Conservation (phyloP, 1,140 invertebrate genomes). For the Ephestia elutella region DNA sequence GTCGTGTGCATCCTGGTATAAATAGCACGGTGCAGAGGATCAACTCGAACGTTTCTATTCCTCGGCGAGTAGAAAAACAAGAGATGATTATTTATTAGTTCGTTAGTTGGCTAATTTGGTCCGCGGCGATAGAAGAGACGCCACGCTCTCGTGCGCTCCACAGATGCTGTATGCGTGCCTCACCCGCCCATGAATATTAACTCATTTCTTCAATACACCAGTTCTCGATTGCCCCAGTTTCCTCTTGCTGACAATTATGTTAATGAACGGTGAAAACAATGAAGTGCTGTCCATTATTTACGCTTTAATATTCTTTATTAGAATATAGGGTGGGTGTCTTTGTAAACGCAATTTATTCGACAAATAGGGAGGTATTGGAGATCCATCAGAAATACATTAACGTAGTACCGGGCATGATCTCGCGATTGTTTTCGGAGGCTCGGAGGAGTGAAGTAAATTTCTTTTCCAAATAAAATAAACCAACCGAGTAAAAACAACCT, state of each 20-base stretch:
- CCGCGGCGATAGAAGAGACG: conserved; percentile 24
- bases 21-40: conserved; percentile 59
- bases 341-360: conserved; percentile 52
- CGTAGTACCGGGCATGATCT: conserved; percentile 35
- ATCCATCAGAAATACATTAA: conserved; percentile 72
- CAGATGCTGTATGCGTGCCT: conserved; percentile 59
- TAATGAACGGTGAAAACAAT: conserved; percentile 5
- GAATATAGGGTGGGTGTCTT: conserved; percentile 18
- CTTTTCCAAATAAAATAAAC: neutral
- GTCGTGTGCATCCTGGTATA: conserved; percentile 62
- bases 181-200: conserved; percentile 46
- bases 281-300: neutral
- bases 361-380: conserved; percentile 51
- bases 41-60: conserved; percentile 63
- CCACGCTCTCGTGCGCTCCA: conserved; percentile 55
- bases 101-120: conserved; percentile 72
- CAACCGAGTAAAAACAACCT: neutral
- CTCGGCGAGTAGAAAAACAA: conserved; percentile 70
- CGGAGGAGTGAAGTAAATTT: neutral
- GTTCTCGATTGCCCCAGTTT: neutral
- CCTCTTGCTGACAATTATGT: conserved; percentile 3
- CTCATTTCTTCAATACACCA: conserved; percentile 21
- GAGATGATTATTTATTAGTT: conserved; percentile 73
- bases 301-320: neutral
- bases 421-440: conserved; percentile 30